Evolutionary conservation across 2,113 vertebrate genomes (phyloP).

Genomic region (Promerops cafer): DNA sequence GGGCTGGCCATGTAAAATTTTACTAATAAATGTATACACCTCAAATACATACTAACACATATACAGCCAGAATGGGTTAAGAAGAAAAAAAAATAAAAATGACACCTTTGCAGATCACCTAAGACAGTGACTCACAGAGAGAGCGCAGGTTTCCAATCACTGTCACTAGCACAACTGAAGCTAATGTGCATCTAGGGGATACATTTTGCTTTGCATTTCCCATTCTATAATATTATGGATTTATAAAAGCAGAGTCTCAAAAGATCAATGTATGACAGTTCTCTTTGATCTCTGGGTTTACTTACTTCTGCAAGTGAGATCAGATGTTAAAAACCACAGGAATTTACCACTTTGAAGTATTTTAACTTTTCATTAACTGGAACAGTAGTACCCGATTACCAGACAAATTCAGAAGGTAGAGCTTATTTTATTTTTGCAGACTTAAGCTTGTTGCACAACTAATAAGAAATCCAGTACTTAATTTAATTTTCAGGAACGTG

Average conservation of each 20-base stretch:
- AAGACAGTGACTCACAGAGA: background rate
- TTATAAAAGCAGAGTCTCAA: constrained; percentile 26
- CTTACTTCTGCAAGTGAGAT: constrained; percentile 36
- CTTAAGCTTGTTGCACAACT: background rate
- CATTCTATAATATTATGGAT: constrained; percentile 18
- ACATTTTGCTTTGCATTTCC: background rate
- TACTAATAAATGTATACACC: background rate
- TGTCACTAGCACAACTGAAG: background rate
- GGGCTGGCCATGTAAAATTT: background rate
- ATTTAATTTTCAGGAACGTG: background rate
- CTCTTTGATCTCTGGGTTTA: constrained; percentile 51
- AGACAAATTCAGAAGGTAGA: constrained; percentile 20
- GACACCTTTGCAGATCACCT: background rate
- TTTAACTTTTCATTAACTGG: constrained; percentile 49
- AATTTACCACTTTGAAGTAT: constrained; percentile 49
- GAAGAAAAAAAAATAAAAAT: background rate
- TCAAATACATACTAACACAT: background rate
- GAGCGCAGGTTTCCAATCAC: background rate
- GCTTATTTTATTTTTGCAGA: constrained; percentile 33
- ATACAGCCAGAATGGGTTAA: background rate
- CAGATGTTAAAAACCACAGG: constrained; percentile 35
- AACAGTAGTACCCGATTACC: background rate
- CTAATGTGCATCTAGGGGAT: constrained; percentile 3
- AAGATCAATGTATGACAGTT: constrained; percentile 36
- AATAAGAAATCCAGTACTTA: background rate